These are phyloP conservation scores for Spinibarbus caldwelli DNA, from an alignment of 2,797 vertebrate species.

Conservation along the genomic window DNA sequence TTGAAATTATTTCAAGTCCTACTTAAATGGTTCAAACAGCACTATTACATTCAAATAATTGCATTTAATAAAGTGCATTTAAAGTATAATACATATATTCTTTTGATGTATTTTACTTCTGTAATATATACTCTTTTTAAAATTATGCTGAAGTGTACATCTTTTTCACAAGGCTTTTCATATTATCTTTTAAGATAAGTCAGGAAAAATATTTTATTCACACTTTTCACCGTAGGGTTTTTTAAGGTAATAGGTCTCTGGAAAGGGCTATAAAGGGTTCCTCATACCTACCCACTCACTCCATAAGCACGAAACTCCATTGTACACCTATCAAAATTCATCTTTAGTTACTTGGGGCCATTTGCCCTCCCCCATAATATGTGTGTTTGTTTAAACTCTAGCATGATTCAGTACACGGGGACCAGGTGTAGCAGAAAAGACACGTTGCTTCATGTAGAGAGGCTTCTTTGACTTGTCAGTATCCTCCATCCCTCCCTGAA, in stretches of 20 bases:
- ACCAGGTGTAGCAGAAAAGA: conserved; percentile 44
- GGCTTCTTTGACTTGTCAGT: background rate
- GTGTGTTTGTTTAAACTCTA: conserved; percentile 25
- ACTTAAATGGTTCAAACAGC: background rate
- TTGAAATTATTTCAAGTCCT: background rate
- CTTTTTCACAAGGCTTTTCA: background rate
- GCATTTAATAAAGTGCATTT: background rate
- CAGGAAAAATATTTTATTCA: too few species aligned
- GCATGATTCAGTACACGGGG: conserved; percentile 35
- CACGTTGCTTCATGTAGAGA: conserved; percentile 36
- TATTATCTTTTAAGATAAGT: background rate
- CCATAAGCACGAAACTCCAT: conserved; percentile 34
- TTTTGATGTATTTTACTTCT: background rate
- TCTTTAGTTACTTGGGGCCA: background rate
- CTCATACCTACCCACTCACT: too few species aligned
- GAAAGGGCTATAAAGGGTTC: conserved; percentile 21
- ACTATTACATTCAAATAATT: background rate
- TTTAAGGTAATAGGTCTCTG: conserved; percentile 60
- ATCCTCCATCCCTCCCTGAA: conserved; percentile 22
- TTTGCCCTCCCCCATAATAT: background rate
- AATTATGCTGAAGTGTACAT: background rate
- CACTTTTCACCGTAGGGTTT: background rate
- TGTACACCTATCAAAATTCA: conserved; percentile 50
- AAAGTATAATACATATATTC: background rate
- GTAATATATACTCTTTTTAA: background rate